Evolutionary conservation across 2,888 invertebrate species (phyloP).

Genomic region (Malthinus flaveolus): DNA sequence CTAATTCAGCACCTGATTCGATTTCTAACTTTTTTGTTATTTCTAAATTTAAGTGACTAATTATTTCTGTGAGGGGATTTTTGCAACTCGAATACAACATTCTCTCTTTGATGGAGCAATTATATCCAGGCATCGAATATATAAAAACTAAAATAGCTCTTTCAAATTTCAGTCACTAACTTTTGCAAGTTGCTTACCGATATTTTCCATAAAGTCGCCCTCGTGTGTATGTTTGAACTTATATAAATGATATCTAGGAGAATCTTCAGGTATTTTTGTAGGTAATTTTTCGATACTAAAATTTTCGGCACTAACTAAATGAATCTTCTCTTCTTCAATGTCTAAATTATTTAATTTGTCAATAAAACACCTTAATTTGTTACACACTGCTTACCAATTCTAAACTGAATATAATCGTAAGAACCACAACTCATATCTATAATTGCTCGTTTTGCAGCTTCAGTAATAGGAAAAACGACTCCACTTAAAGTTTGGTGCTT

Average conservation of each 20-base stretch:
- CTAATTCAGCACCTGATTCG: slow-evolving; percentile 86
- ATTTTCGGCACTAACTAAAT: slow-evolving; percentile 74
- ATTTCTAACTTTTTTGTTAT: slow-evolving; percentile 93
- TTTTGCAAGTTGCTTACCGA: slow-evolving; percentile 60
- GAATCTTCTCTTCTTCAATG: slow-evolving; percentile 83
- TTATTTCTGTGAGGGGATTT: slow-evolving; percentile 82
- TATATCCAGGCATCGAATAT: slow-evolving; percentile 98
- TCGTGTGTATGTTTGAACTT: slow-evolving; percentile 91
- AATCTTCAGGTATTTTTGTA: slow-evolving; percentile 79
- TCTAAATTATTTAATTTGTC: slow-evolving; percentile 56
- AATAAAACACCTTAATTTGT: no score
- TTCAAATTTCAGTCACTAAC: slow-evolving; percentile 1
- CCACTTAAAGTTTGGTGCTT: slow-evolving; percentile 90
- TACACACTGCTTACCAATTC: slow-evolving; percentile 63
- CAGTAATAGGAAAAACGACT: slow-evolving; percentile 85
- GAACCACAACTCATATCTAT: slow-evolving; percentile 71
- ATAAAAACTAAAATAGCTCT: slow-evolving; percentile 78
- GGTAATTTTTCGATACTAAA: slow-evolving; percentile 71
- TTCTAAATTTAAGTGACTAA: slow-evolving; percentile 76
- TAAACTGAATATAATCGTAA: slow-evolving; percentile 88
- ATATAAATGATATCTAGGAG: slow-evolving; percentile 90
- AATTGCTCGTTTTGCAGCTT: slow-evolving; percentile 77
- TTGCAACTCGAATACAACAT: slow-evolving; percentile 99
- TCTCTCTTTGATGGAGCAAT: slow-evolving; percentile 92
- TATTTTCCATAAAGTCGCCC: slow-evolving; percentile 84